Conservation (phyloP, 2,888 invertebrate species). For the Pediacus dermestoides region DNA sequence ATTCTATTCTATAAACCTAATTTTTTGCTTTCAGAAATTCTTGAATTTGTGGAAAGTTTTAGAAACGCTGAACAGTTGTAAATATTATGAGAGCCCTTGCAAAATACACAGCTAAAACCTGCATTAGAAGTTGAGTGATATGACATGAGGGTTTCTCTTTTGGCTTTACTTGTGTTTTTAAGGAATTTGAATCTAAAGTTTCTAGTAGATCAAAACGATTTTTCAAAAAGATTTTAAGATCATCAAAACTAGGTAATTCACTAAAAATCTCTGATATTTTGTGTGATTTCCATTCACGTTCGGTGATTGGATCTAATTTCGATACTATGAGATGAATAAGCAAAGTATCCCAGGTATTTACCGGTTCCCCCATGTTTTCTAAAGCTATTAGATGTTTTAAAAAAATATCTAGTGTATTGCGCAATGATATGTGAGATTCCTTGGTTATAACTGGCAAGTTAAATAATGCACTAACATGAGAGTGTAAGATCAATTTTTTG, state of each 20-base stretch:
- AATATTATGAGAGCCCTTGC: conserved; percentile 15
- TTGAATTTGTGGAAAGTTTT: conserved; percentile 2
- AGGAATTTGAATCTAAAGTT: too few species aligned
- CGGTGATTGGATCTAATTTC: conserved; percentile 5
- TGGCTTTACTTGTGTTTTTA: too few species aligned
- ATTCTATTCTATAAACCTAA: conserved; percentile 16
- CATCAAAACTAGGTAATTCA: conserved; percentile 11
- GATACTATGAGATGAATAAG: conserved; percentile 2
- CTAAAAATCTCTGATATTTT: background rate
- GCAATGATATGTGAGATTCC: conserved; percentile 5
- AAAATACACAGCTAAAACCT: conserved; percentile 14
- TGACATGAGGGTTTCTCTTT: too few species aligned
- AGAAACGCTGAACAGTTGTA: conserved; percentile 16
- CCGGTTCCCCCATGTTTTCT: conserved; percentile 11
- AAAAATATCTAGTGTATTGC: conserved; percentile 11
- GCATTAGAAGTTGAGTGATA: background rate
- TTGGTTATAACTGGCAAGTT: conserved; percentile 8
- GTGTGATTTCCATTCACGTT: conserved; percentile 9
- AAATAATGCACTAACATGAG: conserved; percentile 10
- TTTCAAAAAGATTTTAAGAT: conserved; percentile 17
- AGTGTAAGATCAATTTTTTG: conserved; percentile 10
- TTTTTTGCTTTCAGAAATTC: conserved; percentile 11
- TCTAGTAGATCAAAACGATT: conserved; percentile 17
- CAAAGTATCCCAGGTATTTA: conserved; percentile 9
- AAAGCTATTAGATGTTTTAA: conserved; percentile 8